Evolutionary conservation across 2,113 vertebrate species (phyloP).

Genomic region (Apus apus): DNA sequence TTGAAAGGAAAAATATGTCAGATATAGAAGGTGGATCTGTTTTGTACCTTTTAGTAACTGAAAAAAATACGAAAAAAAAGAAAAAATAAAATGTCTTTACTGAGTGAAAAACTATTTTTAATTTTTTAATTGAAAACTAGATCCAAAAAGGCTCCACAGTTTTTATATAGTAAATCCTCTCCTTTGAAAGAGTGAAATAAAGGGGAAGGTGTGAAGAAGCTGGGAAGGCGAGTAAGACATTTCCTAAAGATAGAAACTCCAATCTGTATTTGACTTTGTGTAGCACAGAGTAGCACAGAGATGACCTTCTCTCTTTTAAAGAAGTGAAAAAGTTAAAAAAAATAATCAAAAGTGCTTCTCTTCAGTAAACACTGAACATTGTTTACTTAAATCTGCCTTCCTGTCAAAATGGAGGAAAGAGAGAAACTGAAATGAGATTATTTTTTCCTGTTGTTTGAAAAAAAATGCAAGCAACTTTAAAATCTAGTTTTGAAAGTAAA

Average conservation of each 20-base stretch:
- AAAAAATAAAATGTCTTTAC: neutral
- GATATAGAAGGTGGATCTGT: neutral
- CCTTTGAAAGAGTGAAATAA: neutral
- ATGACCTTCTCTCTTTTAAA: neutral
- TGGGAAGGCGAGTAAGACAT: neutral
- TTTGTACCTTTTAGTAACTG: neutral
- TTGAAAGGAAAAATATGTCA: neutral
- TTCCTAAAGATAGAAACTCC: neutral
- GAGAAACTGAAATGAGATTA: neutral
- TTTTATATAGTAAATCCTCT: neutral
- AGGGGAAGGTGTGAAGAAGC: rapidly evolving
- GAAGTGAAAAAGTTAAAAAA: neutral
- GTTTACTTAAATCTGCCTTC: neutral
- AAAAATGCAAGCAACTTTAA: neutral
- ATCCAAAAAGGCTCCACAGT: neutral
- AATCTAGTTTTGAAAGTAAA: neutral
- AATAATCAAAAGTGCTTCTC: neutral
- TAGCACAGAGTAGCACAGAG: neutral
- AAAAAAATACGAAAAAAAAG: neutral
- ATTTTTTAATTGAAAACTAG: neutral
- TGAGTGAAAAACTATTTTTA: neutral
- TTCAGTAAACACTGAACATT: neutral
- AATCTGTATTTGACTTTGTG: neutral
- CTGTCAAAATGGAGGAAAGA: neutral
- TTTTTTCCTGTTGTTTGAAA: neutral